Base-by-base conservation (phyloP, 2,888 invertebrate genomes). In the Chloromyia formosa region DNA sequence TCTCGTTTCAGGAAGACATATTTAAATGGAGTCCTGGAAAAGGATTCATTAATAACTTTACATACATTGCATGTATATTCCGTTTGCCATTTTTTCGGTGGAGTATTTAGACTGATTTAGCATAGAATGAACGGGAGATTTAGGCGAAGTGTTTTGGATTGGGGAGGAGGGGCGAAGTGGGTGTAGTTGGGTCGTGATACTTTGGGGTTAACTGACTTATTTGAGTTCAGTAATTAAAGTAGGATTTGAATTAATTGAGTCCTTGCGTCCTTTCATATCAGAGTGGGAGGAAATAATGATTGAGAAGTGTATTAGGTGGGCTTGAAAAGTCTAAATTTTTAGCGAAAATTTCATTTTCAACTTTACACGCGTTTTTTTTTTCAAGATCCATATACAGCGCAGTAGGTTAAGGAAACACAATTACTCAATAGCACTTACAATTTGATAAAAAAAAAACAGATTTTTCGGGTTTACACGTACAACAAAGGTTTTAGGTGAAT, bases 11-110 rank as follows among this genome's bases (percentile, higher is more conserved):
- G 23, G 22, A 12, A 45, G 66, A 66, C 49, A 66, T 45, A 66
- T 66, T 66, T 66, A 45, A 66, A 66, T 66, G 45, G 45, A 27
- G 49, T 66, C 45, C 20, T 66, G 66, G 27, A 66, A 66, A 66
- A 58, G 74, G 74, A 62, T 72, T 76, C 76, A 76, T 76, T 76
- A 76, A 76, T 76, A 76, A 76, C 76, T 76, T 56, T 58, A 62
- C 58, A 71, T 68, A 71, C 71, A 58, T 64, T 62, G 56, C 7
- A 35, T 35, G 27, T 71, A 58, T 71, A 56, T 71, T 58, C 74
- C 35, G 73, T 64, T 74, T 74, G 74, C 74, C 27, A 35, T 35
- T 76, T 76, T 66, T 68, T 74, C 69, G 40, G 18, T 61, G 22
- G 23, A 10, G 40, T 23, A 61, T 16, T 23, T n/a, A n/a, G 61